Base-by-base conservation (phyloP, 2,888 invertebrate species). In the Drosophila tripunctata region DNA sequence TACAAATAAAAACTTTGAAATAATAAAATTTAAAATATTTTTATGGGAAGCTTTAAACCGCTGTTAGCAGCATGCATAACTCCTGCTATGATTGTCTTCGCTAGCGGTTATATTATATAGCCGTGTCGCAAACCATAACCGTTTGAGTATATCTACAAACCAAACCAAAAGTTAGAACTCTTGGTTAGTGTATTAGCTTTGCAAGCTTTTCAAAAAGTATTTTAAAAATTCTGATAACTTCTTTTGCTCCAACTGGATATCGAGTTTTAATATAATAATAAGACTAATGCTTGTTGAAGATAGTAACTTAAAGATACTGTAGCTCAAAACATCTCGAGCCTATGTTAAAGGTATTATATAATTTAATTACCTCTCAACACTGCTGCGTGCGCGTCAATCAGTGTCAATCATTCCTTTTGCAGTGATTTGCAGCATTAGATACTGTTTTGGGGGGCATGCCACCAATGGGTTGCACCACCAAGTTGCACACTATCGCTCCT, bases 361-460 rank as follows among this genome's bases (percentile, higher is more conserved):
- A 31, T 54, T 43, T 22, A 55, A 71, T 68, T 73, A 50, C 44
- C 62, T 2, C 31, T 19, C 31, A 35, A 15, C 14, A 19, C 41
- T 19, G 50, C 41, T 74, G 83, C 86, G 77, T 85, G 80, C 38
- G 55, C 58, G 84, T 75, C 84, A 86, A 87, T 85, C 88, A 85
- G 57, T 63, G 80, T 41, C 75, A 75, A 75, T 63, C 52, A 30
- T 30, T 41, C 19, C 15, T 12, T 8, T 19, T n/a, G 24, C n/a
- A 38, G 41, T 33, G 31, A 43, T 2, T 27, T 31, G 33, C 30
- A 14, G 54, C 36, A 27, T 10, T 27, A 3, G 27, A 6, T 10
- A 2, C 3, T 5, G 10, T 2, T 27, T 2, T 27, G 6, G 10
- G 27, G 50, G 36, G n/a, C 14, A 17, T 17, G 21, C 22, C 14